phyloP scores from a whole-genome alignment of 2,113 vertebrate species.

The Acrocephalus arundinaceus region DNA sequence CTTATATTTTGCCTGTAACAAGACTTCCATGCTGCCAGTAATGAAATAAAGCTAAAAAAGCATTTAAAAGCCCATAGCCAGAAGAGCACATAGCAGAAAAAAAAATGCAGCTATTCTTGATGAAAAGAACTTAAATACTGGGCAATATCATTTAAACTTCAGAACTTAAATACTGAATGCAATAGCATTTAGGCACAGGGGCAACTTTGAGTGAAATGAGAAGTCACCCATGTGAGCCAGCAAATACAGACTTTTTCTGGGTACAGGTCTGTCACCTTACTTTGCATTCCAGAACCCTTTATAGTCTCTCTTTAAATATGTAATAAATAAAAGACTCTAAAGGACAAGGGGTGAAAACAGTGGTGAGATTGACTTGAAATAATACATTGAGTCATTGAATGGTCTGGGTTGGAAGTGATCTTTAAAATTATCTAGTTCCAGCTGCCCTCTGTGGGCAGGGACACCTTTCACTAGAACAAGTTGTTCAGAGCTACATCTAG shows the following conservation, averaged over 20 bases:
- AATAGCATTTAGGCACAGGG: background rate
- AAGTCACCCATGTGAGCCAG: background rate
- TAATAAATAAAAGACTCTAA: background rate
- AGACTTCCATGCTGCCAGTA: background rate
- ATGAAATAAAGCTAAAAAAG: background rate
- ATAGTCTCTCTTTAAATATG: background rate
- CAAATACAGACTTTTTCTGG: background rate
- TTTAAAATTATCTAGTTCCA: background rate
- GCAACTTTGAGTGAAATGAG: background rate
- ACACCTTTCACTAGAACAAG: background rate
- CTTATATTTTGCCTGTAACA: background rate
- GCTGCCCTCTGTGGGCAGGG: background rate
- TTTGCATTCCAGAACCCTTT: background rate
- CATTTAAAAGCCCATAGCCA: background rate
- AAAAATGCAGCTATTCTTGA: background rate
- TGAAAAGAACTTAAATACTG: background rate
- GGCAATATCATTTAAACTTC: background rate
- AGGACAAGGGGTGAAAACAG: background rate
- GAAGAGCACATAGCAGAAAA: background rate
- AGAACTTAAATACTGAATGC: background rate
- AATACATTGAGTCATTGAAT: background rate
- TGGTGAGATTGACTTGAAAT: background rate
- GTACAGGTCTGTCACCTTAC: background rate
- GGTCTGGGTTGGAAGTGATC: fast-evolving
- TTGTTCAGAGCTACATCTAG: background rate